Evolutionary conservation across 2,797 vertebrate species (phyloP), one percentile per base, ranked within the genome.

Genomic region (Rhinella marina): DNA sequence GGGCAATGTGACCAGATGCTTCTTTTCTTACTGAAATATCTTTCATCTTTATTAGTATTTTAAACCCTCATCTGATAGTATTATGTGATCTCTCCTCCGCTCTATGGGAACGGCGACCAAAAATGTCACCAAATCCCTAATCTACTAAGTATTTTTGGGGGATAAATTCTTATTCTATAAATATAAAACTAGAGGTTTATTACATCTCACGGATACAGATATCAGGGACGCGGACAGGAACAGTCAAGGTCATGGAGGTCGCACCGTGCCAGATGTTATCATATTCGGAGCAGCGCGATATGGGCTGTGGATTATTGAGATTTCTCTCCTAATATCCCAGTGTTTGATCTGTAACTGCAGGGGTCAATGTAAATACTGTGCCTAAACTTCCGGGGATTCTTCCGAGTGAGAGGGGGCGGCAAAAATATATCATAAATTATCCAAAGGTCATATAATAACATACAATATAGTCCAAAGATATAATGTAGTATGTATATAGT

Each of bases 11-110:
- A 82, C 84, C 88, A 89, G 88, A 89, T 89, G 88, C 84, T 89
- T 86, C 84, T 86, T 86, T 86, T 86, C 88, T 86, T 89, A 82
- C 70, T 29, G 79, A 76, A 86, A 89, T 89, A 89, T 87, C 88
- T 89, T 89, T 89, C 88, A 89, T 89, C 88, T 89, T 86, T 89
- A 89, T 89, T 89, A 89, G 84, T 85, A 86, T 86, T 82, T 86
- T 86, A 82, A 86, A 82, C 84, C 75, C 64, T 85, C 84, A 86
- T 89, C 88, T 77, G 88, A 88, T 86, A 86, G 88, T 82, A 86
- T 86, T 82, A 89, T 89, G 84, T 68, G 88, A 89, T 86, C 86
- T 82, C 83, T 88, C 66, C 70, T 81, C 78, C 59, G 41, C 84
- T 86, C 88, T 70, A 89, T 86, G 88, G 84, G 80, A 80, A 76